Evolutionary conservation across 2,797 vertebrate species (phyloP).

Genomic region (Balearica regulorum): DNA sequence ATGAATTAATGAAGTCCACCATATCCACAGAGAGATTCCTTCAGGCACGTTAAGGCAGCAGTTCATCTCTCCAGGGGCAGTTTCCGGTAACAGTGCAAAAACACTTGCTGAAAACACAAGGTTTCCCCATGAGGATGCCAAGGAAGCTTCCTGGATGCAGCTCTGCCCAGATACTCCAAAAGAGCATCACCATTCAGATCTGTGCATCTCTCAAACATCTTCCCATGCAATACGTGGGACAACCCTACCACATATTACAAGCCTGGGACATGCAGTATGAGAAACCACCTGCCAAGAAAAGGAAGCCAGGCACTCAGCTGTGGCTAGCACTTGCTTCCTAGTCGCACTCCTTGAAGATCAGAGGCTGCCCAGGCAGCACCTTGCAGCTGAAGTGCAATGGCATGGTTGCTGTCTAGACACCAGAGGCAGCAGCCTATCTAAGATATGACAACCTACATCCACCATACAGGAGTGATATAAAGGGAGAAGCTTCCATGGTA

Average conservation of each 20-base stretch:
- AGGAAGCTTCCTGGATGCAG: not conserved
- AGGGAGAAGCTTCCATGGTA: fast-evolving
- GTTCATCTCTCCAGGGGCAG: not conserved
- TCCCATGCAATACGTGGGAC: not conserved
- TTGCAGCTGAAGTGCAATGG: not conserved
- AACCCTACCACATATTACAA: not conserved
- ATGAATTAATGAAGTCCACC: not conserved
- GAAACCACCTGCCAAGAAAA: not conserved
- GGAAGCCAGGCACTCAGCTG: not conserved
- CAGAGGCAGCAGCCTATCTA: not conserved
- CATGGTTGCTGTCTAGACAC: not conserved
- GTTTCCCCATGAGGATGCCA: not conserved
- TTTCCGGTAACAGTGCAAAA: not conserved
- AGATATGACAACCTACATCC: not conserved
- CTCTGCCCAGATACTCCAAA: not conserved
- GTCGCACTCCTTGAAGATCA: not conserved
- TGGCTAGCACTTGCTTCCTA: not conserved
- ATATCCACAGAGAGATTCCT: not conserved
- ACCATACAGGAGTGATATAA: not conserved
- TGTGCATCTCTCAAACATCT: not conserved
- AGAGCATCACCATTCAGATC: not conserved
- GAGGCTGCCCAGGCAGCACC: not conserved
- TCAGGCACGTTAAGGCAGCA: not conserved
- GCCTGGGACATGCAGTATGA: not conserved
- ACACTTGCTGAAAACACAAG: not conserved